Percentiles rank a stretch among this genome's conserved stretches.
Evolutionary conservation across 2,888 invertebrate genomes (phyloP).

Genomic region (Panzeria rudis): DNA sequence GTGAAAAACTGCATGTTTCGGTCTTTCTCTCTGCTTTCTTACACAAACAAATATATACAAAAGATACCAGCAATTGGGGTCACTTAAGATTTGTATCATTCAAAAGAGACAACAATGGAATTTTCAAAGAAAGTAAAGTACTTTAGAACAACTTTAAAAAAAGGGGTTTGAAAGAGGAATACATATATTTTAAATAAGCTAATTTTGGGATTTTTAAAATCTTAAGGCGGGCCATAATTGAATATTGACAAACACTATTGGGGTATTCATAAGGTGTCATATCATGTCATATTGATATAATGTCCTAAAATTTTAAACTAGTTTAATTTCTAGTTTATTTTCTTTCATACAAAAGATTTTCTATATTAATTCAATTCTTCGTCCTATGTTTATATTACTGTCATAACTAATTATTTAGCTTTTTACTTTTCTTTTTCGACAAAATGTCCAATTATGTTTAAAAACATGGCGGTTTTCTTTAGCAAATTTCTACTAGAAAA

Average conservation of each 20-base stretch:
- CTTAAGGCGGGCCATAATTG: constrained; percentile 2
- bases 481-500: no score
- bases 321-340: no score
- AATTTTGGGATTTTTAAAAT: background rate
- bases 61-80: constrained; percentile 39
- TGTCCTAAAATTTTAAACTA: no score
- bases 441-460: no score
- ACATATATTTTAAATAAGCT: background rate
- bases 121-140: background rate
- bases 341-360: no score
- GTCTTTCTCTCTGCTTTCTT: background rate
- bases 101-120: background rate
- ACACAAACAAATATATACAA: background rate
- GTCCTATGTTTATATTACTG: no score
- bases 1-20: constrained; percentile 43
- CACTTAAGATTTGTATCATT: constrained; percentile 48
- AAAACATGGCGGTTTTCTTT: no score
- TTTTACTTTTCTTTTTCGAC: no score
- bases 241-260: background rate
- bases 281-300: no score
- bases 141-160: background rate
- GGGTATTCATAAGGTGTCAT: no score
- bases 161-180: background rate
- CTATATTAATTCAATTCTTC: no score
- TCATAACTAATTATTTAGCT: no score